Percentiles rank a stretch among this genome's conserved stretches.
Conservation (phyloP, 1,140 invertebrate genomes). For the Sesamia nonagrioides region DNA sequence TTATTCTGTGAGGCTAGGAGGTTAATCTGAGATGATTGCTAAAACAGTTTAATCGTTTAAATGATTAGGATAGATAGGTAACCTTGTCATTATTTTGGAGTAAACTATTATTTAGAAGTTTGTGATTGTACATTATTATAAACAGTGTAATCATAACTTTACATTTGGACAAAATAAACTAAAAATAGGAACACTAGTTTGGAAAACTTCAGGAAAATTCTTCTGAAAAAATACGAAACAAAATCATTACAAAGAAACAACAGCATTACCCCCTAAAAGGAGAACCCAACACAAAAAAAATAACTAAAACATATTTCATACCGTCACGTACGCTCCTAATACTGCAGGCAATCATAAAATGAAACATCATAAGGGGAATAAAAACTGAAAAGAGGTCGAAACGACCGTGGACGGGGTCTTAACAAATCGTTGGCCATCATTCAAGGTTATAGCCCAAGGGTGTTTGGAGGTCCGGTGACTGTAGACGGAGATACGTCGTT, state of each 20-base stretch:
- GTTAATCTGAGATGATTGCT: slow-evolving; percentile 30
- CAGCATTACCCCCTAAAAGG: not conserved
- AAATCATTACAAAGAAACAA: not conserved
- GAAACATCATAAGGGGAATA: slow-evolving; percentile 84
- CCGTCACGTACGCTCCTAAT: slow-evolving; percentile 76
- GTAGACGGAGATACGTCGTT: slow-evolving; percentile 74
- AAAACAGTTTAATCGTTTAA: slow-evolving; percentile 15
- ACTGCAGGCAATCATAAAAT: slow-evolving; percentile 82
- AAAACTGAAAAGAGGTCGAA: slow-evolving; percentile 83
- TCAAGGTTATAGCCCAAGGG: slow-evolving; percentile 74
- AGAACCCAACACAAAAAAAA: slow-evolving; percentile 57
- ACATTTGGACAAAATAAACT: not conserved
- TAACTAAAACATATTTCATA: slow-evolving; percentile 68
- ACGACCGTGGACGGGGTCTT: slow-evolving; percentile 76
- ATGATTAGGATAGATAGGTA: not conserved
- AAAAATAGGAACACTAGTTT: not conserved
- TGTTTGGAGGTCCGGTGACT: slow-evolving; percentile 63
- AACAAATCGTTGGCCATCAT: slow-evolving; percentile 85
- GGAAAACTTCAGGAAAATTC: not conserved
- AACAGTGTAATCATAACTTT: not conserved
- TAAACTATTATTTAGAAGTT: no score
- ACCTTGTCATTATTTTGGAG: no score
- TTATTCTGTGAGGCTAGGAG: slow-evolving; percentile 7
- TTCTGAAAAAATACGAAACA: not conserved
- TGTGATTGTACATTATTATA: no score